Base-by-base conservation (phyloP, 2,797 vertebrate species). In the Oreonectes daqikongensis region DNA sequence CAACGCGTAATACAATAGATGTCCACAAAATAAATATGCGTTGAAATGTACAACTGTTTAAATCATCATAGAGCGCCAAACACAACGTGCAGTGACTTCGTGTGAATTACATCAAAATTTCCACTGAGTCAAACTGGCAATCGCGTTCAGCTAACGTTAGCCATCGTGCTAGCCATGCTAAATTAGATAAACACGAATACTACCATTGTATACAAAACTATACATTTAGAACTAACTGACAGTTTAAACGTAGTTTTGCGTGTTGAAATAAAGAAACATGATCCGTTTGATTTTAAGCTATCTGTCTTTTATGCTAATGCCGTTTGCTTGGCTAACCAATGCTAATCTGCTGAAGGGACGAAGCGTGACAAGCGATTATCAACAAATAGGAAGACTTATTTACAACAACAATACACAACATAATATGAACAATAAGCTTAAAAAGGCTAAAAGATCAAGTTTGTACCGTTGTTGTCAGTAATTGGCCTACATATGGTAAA, bases 401-500 rank as follows among this genome's bases (percentile, higher is more conserved):
- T 57, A 67, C 2, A 72, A 48, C 18, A 2, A 40, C 40, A 42
- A 63, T 1, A 4, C 44, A 28, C 26, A 59, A 20, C 9, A 50
- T 40, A 18, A 22, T 22, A 12, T 20, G 17, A 73, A 11, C 32
- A 67, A 22, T 5, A 24, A 60, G 1, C 3, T 7, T 12, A 15
- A 38, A 35, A 40, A 17, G 17, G 8, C 0, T 44, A 4, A 73
- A 28, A n/a, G 14, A 28, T 12, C 20, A 48, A 22, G 26, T 61
- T 3, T 64, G 32, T 80, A 83, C 81, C 81, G 81, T 68, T 80
- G 65, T 75, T 70, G 69, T 55, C 57, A 75, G 75, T 65, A 63
- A 72, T 75, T 52, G 78, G 81, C 81, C 74, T 80, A 70, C 77
- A 79, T 75, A 69, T 52, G 78, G 28, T 74, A 70, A 80, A 72